Conservation (phyloP, 2,888 invertebrate genomes). For the Papilio protenor region DNA sequence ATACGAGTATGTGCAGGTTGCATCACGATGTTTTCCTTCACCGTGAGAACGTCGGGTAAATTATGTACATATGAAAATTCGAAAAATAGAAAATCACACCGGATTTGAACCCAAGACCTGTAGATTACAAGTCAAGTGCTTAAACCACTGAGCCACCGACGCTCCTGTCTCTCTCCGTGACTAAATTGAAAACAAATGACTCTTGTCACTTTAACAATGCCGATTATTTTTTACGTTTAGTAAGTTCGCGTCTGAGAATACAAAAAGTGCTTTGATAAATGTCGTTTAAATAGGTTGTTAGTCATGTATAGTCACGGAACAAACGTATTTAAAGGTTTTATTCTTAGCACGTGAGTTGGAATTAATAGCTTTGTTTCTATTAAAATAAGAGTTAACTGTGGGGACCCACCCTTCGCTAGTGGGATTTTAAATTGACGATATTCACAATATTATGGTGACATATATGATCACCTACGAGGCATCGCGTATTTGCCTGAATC, state of each 20-base stretch:
- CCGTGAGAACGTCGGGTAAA: no score
- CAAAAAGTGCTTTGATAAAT: constrained; percentile 26
- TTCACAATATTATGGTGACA: not conserved
- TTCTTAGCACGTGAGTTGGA: not conserved
- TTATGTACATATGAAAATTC: no score
- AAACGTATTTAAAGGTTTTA: not conserved
- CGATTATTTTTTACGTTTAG: constrained; percentile 1
- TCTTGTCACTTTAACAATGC: constrained; percentile 7
- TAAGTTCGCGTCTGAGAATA: constrained; percentile 8
- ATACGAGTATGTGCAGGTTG: no score
- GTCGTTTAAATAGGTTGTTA: constrained; percentile 21
- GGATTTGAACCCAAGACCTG: no score
- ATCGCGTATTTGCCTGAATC: constrained; percentile 36
- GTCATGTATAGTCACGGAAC: constrained; percentile 7
- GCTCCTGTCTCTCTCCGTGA: no score
- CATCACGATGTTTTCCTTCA: no score
- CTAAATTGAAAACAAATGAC: constrained; percentile 18
- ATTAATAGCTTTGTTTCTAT: constrained; percentile 15
- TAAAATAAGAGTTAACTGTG: not conserved
- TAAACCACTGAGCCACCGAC: no score
- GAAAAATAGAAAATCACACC: no score
- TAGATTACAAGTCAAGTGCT: no score
- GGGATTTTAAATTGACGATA: not conserved
- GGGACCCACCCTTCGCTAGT: not conserved
- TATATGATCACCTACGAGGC: constrained; percentile 5